These are phyloP conservation scores for Frankliniella fusca DNA, from an alignment of 2,888 invertebrate species.

Conservation along the genomic window DNA sequence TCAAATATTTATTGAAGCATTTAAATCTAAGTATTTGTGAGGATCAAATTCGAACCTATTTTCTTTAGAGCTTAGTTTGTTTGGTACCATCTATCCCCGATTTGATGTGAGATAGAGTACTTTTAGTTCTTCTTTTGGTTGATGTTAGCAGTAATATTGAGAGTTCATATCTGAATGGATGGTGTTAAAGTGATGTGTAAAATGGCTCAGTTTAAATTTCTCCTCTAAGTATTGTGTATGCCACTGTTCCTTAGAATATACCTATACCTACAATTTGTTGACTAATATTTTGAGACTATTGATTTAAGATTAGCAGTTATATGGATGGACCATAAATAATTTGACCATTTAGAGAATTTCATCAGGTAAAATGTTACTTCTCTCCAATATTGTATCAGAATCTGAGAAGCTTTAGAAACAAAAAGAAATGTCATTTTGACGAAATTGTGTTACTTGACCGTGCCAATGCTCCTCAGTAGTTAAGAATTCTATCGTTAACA, in stretches of 20 bases:
- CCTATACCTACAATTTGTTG: background rate
- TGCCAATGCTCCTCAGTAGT: background rate
- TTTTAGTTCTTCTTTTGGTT: background rate
- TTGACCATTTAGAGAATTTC: background rate
- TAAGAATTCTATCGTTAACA: too few relatives aligned
- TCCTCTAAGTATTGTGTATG: too few relatives aligned
- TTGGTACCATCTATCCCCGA: background rate
- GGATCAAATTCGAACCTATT: conserved; percentile 2
- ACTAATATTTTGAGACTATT: background rate
- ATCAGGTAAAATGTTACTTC: too few relatives aligned
- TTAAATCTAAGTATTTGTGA: background rate
- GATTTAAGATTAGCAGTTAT: conserved; percentile 18
- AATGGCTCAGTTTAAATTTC: background rate
- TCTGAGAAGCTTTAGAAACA: too few relatives aligned
- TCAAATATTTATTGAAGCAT: conserved; percentile 12
- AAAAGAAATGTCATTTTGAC: too few relatives aligned
- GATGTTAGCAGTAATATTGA: background rate
- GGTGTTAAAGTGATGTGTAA: background rate
- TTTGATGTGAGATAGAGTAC: background rate
- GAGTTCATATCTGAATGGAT: background rate
- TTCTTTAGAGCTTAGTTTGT: background rate
- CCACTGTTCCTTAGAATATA: too few relatives aligned
- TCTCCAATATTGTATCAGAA: too few relatives aligned
- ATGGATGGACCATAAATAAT: background rate
- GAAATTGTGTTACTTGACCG: background rate